Evolutionary conservation across 1,140 invertebrate genomes (phyloP), one percentile per base, ranked within the genome.

Genomic region (Drosophila bifasciata): DNA sequence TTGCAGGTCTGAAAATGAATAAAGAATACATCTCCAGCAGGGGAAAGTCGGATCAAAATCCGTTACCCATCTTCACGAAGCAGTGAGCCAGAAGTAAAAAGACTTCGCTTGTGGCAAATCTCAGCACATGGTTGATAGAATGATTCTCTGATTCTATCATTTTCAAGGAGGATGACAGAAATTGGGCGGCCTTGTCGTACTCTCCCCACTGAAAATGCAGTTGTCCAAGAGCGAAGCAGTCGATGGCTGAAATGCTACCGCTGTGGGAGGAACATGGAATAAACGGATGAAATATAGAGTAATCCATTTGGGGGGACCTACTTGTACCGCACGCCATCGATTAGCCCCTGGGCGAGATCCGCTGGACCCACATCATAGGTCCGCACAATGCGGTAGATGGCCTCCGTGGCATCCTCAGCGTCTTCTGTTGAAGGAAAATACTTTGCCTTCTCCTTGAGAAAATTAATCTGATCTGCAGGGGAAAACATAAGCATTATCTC

Each of bases 331-430:
- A 96, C 93, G 1, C 97, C 97, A 81, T 96, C 95, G 16, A 99
- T 93, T 64, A 96, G 94, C 9, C 98, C 98, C 39, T 95, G 92
- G 0, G 97, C 96, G 56, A 99, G 93, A 21, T 97, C 95, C 3
- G 93, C 92, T 5, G 98, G 97, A 19, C 97, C 94, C 7, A 99
- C 93, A 62, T 96, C 94, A 92, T 99, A 99, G 2, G 97, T 98
- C 85, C 98, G 97, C 91, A 99, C 97, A 6, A 99, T 93, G 55
- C 98, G 93, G 69, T 97, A 96, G 32, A 96, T 93, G 28, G 97
- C 98, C 36, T 95, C 94, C 8, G 97, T 97, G 6, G 97, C 98
- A 4, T 43, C 7, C 76, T 94, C 95, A 32, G 99, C 92, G 92
- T 99, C 98, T 90, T 97, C 96, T 45, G 95, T 93, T 2, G 94